phyloP scores from a whole-genome alignment of 2,888 invertebrate species.

The Augochlorella aurata region DNA sequence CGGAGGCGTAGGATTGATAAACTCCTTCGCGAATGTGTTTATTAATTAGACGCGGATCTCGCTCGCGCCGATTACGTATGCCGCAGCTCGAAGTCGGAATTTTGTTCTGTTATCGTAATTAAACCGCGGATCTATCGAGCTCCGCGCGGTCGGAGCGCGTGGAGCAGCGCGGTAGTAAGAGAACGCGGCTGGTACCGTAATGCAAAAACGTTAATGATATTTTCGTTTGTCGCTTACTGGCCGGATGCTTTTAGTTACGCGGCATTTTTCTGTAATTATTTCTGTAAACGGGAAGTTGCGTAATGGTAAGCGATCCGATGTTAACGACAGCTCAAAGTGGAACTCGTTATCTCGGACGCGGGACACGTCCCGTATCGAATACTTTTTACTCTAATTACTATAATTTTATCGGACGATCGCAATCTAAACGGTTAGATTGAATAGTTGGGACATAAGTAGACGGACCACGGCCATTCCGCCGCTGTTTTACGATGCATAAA shows the following conservation, averaged over 20 bases:
- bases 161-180: too few relatives aligned
- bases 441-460: neutral
- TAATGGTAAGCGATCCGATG: neutral
- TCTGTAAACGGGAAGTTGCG: conserved; percentile 8
- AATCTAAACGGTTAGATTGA: conserved; percentile 3
- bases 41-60: neutral
- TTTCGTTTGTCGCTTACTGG: conserved; percentile 3
- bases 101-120: neutral
- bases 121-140: neutral
- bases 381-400: neutral
- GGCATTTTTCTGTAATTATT: conserved; percentile 3
- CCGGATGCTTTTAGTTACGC: conserved; percentile 19
- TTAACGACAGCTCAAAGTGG: neutral
- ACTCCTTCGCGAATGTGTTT: neutral
- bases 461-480: neutral
- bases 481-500: neutral
- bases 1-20: neutral
- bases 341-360: neutral
- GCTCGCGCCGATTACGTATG: neutral
- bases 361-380: neutral
- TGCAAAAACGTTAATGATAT: neutral
- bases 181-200: too few relatives aligned
- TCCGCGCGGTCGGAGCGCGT: neutral
- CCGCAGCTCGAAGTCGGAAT: neutral
- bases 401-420: neutral